Conservation (phyloP, 2,888 invertebrate genomes). For the Eristalis intricaria region DNA sequence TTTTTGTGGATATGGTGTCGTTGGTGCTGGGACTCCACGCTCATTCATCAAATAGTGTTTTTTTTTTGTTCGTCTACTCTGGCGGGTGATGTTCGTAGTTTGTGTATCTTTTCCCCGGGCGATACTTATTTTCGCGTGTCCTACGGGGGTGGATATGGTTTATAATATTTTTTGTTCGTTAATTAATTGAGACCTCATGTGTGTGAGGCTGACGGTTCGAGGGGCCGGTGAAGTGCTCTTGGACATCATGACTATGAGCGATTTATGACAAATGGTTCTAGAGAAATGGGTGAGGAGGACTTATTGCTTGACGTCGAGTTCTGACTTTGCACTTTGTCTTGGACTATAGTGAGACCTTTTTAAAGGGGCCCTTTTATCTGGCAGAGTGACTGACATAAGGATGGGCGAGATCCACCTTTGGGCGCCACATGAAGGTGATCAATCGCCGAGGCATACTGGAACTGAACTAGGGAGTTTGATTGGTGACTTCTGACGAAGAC, state of each 20-base stretch:
- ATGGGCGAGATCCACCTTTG: too few relatives aligned
- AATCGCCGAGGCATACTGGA: too few relatives aligned
- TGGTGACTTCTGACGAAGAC: too few relatives aligned
- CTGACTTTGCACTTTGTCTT: not conserved
- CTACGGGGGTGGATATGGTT: slow-evolving; percentile 26
- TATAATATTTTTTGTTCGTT: slow-evolving; percentile 38
- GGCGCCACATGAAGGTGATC: too few relatives aligned
- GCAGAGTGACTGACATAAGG: too few relatives aligned
- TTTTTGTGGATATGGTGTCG: not conserved
- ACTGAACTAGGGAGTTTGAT: too few relatives aligned
- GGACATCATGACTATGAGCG: not conserved
- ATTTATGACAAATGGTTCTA: not conserved
- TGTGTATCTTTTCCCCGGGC: slow-evolving; percentile 28
- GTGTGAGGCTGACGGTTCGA: not conserved
- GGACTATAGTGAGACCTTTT: too few relatives aligned
- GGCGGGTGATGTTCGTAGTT: not conserved
- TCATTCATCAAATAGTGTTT: slow-evolving; percentile 55
- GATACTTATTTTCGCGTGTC: slow-evolving; percentile 44
- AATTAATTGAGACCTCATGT: slow-evolving; percentile 62
- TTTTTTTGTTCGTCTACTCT: slow-evolving; percentile 1
- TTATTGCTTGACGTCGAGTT: not conserved
- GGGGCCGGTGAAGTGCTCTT: not conserved
- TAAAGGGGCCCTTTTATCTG: too few relatives aligned
- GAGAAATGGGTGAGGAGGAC: not conserved
- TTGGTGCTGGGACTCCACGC: not conserved